A percentile compares a stretch with the other conserved stretches of the same genome.
Evolutionary conservation across 2,888 invertebrate species (phyloP).

Genomic region (Ptychoptera contaminata): DNA sequence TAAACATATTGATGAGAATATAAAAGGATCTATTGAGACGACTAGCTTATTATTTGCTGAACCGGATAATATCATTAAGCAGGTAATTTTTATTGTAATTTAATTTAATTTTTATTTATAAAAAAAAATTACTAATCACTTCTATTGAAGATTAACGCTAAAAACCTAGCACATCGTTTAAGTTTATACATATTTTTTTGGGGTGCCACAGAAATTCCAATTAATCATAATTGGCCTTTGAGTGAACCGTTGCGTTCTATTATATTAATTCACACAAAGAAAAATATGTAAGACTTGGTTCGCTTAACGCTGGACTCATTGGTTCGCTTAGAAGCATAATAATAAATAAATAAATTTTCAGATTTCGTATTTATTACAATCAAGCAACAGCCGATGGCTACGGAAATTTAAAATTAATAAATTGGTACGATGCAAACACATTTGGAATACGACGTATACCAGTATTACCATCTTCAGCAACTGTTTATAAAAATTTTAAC

Average conservation of each 20-base stretch:
- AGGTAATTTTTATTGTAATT: too few relatives aligned
- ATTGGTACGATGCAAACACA: conserved; percentile 51
- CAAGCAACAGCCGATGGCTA: conserved; percentile 44
- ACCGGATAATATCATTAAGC: conserved; percentile 19
- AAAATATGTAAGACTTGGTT: conserved; percentile 18
- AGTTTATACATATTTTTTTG: conserved; percentile 51
- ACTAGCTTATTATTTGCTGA: conserved; percentile 25
- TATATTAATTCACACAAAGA: conserved; percentile 42
- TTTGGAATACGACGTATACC: conserved; percentile 48
- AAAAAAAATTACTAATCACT: not conserved
- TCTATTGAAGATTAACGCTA: conserved; percentile 12
- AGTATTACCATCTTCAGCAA: conserved; percentile 41
- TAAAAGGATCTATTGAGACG: conserved; percentile 24
- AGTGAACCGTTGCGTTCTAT: conserved; percentile 36
- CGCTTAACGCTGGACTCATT: not conserved
- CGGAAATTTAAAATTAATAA: conserved; percentile 45
- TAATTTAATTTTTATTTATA: too few relatives aligned
- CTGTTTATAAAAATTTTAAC: conserved; percentile 48
- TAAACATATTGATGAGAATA: conserved; percentile 20
- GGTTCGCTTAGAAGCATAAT: not conserved
- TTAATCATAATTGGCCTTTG: conserved; percentile 18
- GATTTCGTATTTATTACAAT: conserved; percentile 56
- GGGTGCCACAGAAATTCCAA: conserved; percentile 37
- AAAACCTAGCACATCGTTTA: conserved; percentile 21
- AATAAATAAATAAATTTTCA: conserved; percentile 16